Evolutionary conservation across 2,797 vertebrate genomes (phyloP).

Genomic region (Lagocephalus sceleratus): DNA sequence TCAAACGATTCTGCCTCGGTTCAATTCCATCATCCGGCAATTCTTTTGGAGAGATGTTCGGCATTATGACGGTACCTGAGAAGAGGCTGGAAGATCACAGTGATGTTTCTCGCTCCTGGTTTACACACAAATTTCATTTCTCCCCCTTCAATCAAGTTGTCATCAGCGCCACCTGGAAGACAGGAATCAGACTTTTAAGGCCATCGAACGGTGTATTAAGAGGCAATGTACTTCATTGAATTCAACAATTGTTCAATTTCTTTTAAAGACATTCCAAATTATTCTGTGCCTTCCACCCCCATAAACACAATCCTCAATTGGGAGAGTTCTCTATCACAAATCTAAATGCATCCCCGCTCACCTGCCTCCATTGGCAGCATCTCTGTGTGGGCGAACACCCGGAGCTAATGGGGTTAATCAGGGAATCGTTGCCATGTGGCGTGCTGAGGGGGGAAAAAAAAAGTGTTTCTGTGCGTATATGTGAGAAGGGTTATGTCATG

Average conservation of each 20-base stretch:
- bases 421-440: constrained; percentile 71
- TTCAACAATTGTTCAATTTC: not conserved
- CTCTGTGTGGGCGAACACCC: constrained; percentile 44
- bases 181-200: constrained; percentile 6
- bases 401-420: constrained; percentile 69
- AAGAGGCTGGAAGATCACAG: constrained; percentile 94
- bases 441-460: constrained; percentile 18
- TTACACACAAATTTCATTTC: constrained; percentile 98
- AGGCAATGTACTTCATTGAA: not conserved
- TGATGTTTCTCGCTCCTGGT: constrained; percentile 96
- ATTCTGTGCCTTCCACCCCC: not conserved
- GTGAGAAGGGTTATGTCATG: not conserved
- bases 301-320: constrained; percentile 29
- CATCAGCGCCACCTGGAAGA: constrained; percentile 89
- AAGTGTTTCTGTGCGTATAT: not conserved
- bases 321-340: constrained; percentile 14
- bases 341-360: constrained; percentile 23
- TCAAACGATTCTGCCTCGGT: not conserved
- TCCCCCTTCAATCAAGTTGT: constrained; percentile 96
- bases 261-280: too few relatives aligned
- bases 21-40: not conserved
- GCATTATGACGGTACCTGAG: constrained; percentile 79
- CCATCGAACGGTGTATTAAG: not conserved
- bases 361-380: constrained; percentile 33
- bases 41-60: not conserved